Percentiles rank a stretch among this genome's conserved stretches.
These are phyloP conservation scores for Enhydra lutris DNA, from an alignment of 2,113 vertebrate genomes.

Conservation along the genomic window DNA sequence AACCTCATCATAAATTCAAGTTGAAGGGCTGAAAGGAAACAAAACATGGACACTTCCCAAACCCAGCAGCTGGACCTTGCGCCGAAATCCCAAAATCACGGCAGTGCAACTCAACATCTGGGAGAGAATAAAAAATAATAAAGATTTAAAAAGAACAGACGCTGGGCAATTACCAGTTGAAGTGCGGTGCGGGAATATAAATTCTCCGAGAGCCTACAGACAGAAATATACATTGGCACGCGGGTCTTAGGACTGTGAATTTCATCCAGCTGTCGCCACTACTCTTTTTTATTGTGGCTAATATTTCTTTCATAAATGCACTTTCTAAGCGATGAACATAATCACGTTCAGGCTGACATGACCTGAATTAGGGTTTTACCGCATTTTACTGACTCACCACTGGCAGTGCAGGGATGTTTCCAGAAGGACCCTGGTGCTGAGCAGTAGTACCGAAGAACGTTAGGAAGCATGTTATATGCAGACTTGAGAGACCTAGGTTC, in stretches of 20 bases:
- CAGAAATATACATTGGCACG: constrained; percentile 50
- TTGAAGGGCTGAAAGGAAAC: constrained; percentile 41
- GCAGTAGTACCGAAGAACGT: not conserved
- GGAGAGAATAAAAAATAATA: constrained; percentile 70
- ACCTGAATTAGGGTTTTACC: not conserved
- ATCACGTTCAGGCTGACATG: constrained; percentile 50
- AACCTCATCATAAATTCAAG: constrained; percentile 70
- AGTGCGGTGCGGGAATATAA: constrained; percentile 58
- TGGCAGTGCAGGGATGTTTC: not conserved
- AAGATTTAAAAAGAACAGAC: constrained; percentile 71
- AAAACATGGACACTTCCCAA: constrained; percentile 57
- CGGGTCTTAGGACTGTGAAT: not conserved
- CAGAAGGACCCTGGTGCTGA: not conserved
- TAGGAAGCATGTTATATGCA: not conserved
- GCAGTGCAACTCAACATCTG: constrained; percentile 68
- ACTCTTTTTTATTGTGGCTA: not conserved
- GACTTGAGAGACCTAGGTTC: not conserved
- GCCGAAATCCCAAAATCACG: constrained; percentile 43
- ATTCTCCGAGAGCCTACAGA: constrained; percentile 56
- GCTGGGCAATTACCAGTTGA: constrained; percentile 60
- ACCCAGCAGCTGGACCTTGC: constrained; percentile 63
- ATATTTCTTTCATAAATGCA: not conserved
- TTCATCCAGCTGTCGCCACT: constrained; percentile 3
- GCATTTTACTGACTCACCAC: not conserved
- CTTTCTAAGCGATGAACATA: constrained; percentile 14